Evolutionary conservation across 2,888 invertebrate genomes (phyloP).

Genomic region (Volucella bombylans): DNA sequence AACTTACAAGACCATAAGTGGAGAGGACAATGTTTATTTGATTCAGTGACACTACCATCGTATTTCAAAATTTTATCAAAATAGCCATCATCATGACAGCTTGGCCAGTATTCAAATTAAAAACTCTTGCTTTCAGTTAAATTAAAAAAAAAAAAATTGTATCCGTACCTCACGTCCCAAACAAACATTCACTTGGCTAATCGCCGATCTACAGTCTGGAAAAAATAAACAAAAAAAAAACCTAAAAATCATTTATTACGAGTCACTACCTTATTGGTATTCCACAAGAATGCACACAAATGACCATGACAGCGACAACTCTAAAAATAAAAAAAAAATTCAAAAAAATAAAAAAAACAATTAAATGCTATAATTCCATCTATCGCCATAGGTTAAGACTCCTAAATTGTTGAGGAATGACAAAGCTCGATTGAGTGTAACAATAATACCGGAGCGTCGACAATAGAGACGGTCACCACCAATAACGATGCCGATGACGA

Average conservation of each 20-base stretch:
- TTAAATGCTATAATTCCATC: slow-evolving; percentile 32
- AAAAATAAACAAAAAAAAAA: slow-evolving; percentile 41
- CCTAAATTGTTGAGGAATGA: slow-evolving; percentile 42
- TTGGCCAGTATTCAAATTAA: too few species aligned
- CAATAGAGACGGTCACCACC: slow-evolving; percentile 19
- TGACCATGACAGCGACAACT: slow-evolving; percentile 53
- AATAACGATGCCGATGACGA: slow-evolving; percentile 39
- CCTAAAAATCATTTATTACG: slow-evolving; percentile 27
- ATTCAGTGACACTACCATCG: too few species aligned
- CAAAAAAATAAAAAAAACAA: slow-evolving; percentile 24
- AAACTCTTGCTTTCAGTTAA: too few species aligned
- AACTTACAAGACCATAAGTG: too few species aligned
- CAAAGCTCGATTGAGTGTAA: slow-evolving; percentile 28
- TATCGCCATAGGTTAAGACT: slow-evolving; percentile 48
- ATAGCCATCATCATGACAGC: too few species aligned
- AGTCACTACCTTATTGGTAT: slow-evolving; percentile 65
- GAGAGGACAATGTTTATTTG: too few species aligned
- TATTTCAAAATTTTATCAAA: too few species aligned
- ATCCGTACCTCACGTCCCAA: too few species aligned
- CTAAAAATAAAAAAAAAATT: slow-evolving; percentile 35
- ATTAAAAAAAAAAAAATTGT: too few species aligned
- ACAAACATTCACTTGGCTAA: slow-evolving; percentile 1
- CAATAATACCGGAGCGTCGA: slow-evolving; percentile 20
- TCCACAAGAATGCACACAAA: slow-evolving; percentile 56
- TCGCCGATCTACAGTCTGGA: slow-evolving; percentile 42